Evolutionary conservation across 2,113 vertebrate species (phyloP), one percentile per base, ranked within the genome.

Genomic region (Chelonoidis abingdonii): DNA sequence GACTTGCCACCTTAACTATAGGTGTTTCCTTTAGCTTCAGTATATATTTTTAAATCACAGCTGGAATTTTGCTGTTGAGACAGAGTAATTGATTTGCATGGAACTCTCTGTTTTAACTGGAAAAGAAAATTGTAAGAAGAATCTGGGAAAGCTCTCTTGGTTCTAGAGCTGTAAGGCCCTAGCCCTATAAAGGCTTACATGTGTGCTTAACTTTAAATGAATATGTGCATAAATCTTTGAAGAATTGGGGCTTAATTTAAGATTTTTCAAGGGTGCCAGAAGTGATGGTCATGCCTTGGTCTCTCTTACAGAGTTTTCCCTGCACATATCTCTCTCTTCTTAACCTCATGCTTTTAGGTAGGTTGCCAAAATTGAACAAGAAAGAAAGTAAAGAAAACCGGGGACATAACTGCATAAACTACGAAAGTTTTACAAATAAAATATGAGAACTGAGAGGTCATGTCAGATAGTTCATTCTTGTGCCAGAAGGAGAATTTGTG

Each of bases 151-250:
- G 57, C 8, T 41, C 87, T 12, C 50, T 80, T 54, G 89, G 54
- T 22, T 86, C 38, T 31, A 75, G 31, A 16, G 75, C 79, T 84
- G 80, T 24, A 14, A 41, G n/a, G 25, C 25, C 83, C 79, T 24
- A 65, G 4, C 4, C 29, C 72, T 27, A 4, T 62, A 47, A 78
- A 78, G 41, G 53, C 38, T 90, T 83, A 86, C 76, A 57, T 14
- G 56, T 6, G 16, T n/a, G 1, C 7, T 44, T 72, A 25, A 4
- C 49, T 81, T 85, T 72, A 81, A 85, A 65, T 21, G 41, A 83
- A 5, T 0, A 0, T 1, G 9, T 0, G 0, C 29, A 62, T 8
- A 8, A 41, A 44, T 29, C 24, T 86, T 65, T 62, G 25, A 29
- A 78, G 35, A 27, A 21, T 69, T 87, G 49, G 52, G 38, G 29